Evolutionary conservation across 2,888 invertebrate genomes (phyloP), one percentile per base, ranked within the genome.

Genomic region (Oconnorella tubifera): DNA sequence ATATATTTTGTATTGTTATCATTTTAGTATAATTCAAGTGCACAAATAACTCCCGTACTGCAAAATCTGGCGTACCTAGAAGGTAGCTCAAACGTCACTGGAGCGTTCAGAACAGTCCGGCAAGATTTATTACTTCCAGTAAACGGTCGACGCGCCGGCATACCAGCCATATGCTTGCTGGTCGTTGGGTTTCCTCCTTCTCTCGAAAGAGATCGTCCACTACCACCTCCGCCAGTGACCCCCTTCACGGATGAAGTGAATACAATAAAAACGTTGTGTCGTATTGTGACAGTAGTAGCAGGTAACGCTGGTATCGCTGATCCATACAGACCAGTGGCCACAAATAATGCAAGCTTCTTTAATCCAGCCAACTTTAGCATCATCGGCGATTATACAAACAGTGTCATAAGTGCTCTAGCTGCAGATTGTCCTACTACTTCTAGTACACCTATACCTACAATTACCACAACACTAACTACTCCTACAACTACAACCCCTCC

Each of bases 71-170:
- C 48, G n/a, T 60, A 60, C 50, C 0, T 31, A 31, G n/a, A 4
- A 23, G 59, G 59, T 33, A 50, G 29, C 10, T 60, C 60, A 3
- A 60, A 60, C 29, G 60, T 60, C 29, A n/a, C 60, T 4, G 60
- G 50, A 6, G 60, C 60, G 23, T 60, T 60, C 31, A 28, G 50
- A 2, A 50, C 50, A 29, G 31, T 23, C n/a, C 48, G 48, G 19
- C n/a, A 27, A 14, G 14, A n/a, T 19, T 3, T 60, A 19, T 32
- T 60, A 14, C 14, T 29, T 14, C 28, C 60, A n/a, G 60, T 3
- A n/a, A 60, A 60, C 33, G 60, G 60, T 29, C 29, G 50, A 28
- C 28, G 60, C 25, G 1, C 2, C 33, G 50, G 32, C 28, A 51
- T 51, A n/a, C 60, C 48, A 29, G 50, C 49, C 49, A 32, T 60